phyloP scores from a whole-genome alignment of 2,888 invertebrate genomes.

The Aproaerema taeniolella region DNA sequence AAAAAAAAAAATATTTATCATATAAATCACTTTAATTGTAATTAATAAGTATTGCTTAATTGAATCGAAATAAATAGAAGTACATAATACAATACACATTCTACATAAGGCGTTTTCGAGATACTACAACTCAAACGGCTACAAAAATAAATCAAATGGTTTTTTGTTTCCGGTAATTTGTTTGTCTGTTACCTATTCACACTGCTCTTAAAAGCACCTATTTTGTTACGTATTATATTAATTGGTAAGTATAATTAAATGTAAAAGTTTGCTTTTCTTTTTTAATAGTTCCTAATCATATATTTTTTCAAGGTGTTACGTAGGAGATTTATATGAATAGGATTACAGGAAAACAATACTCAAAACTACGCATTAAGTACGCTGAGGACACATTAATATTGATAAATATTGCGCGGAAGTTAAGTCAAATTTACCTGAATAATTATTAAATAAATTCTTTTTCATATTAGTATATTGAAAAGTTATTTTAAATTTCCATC shows the following conservation, averaged over 20 bases:
- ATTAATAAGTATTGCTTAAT: conserved; percentile 73
- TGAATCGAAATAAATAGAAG: conserved; percentile 68
- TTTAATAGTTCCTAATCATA: background rate
- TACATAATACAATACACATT: conserved; percentile 55
- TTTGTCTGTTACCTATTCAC: conserved; percentile 28
- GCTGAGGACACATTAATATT: conserved; percentile 6
- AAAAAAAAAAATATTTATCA: too few species aligned
- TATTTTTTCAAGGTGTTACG: background rate
- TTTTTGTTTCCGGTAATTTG: conserved; percentile 1
- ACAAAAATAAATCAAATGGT: too few species aligned
- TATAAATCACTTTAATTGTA: conserved; percentile 66
- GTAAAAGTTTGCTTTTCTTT: too few species aligned
- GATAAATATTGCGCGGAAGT: too few species aligned
- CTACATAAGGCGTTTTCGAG: conserved; percentile 42
- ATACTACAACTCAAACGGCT: too few species aligned
- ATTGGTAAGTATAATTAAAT: too few species aligned
- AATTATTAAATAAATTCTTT: conserved; percentile 22
- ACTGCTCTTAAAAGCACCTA: too few species aligned
- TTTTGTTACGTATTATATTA: too few species aligned
- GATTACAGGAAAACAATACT: conserved; percentile 18
- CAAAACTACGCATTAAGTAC: conserved; percentile 5
- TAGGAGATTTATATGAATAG: conserved; percentile 15
- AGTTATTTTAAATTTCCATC: conserved; percentile 20
- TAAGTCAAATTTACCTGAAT: too few species aligned
- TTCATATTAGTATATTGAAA: conserved; percentile 29